Evolutionary conservation across 1,140 invertebrate species (phyloP).

Genomic region (Anthonomus grandis): DNA sequence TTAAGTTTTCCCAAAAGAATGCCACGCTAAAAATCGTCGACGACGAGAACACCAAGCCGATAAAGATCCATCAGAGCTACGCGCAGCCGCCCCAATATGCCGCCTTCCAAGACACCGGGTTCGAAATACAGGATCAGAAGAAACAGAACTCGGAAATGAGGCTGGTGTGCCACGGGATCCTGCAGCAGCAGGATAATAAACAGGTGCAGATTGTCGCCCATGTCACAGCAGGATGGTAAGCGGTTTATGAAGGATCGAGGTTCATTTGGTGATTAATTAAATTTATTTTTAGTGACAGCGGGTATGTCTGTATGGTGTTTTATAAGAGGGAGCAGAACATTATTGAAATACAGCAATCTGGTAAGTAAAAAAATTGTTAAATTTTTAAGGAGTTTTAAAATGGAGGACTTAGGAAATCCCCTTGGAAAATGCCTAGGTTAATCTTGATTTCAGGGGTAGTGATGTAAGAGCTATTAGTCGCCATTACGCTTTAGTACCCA

Average conservation of each 20-base stretch:
- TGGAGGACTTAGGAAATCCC: no score
- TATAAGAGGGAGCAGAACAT: slow-evolving; percentile 75
- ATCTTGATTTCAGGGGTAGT: no score
- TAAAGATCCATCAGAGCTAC: slow-evolving; percentile 35
- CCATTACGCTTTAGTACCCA: no score
- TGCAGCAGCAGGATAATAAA: slow-evolving; percentile 58
- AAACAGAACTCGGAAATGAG: slow-evolving; percentile 54
- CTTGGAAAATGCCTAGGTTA: no score
- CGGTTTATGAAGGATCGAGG: no score
- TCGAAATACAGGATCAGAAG: slow-evolving; percentile 51
- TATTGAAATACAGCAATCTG: slow-evolving; percentile 70
- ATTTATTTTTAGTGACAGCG: slow-evolving; percentile 67
- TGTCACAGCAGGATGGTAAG: slow-evolving; percentile 73
- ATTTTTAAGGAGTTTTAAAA: no score
- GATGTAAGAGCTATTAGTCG: no score
- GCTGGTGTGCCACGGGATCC: slow-evolving; percentile 65
- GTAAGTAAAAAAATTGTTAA: slow-evolving; percentile 27
- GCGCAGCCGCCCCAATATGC: slow-evolving; percentile 23
- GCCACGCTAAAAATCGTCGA: slow-evolving; percentile 63
- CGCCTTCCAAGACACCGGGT: slow-evolving; percentile 40
- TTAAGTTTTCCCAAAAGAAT: slow-evolving; percentile 71
- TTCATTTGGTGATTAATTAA: background rate
- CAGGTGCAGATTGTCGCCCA: slow-evolving; percentile 67
- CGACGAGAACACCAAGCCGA: slow-evolving; percentile 40
- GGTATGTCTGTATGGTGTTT: slow-evolving; percentile 82